Evolutionary conservation across 2,888 invertebrate genomes (phyloP).

Genomic region (Andrena bicolor): DNA sequence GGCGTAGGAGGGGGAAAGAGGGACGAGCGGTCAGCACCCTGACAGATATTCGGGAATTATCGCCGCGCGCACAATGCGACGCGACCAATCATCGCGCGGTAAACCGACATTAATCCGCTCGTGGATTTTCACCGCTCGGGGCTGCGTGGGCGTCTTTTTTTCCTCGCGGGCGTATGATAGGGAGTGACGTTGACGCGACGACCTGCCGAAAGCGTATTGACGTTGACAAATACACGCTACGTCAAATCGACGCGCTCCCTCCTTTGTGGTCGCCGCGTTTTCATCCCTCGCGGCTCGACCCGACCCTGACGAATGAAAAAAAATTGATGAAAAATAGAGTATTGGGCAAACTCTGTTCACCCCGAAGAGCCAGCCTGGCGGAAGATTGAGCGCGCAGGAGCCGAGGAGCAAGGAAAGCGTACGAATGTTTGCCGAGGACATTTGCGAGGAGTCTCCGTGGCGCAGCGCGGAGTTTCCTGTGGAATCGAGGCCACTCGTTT

Average conservation of each 20-base stretch:
- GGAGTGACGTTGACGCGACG: slow-evolving; percentile 77
- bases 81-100: slow-evolving; percentile 72
- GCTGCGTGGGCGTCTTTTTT: slow-evolving; percentile 42
- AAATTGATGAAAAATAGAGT: not conserved
- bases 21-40: slow-evolving; percentile 34
- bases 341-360: not conserved
- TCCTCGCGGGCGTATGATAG: slow-evolving; percentile 64
- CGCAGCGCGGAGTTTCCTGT: not conserved
- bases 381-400: not conserved
- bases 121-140: slow-evolving; percentile 68
- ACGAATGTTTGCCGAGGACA: not conserved
- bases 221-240: slow-evolving; percentile 72
- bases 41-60: slow-evolving; percentile 62
- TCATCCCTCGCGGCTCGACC: slow-evolving; percentile 5
- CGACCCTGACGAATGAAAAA: not conserved
- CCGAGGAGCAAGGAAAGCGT: too few species aligned
- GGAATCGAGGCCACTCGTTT: slow-evolving; percentile 10
- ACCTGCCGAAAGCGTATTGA: slow-evolving; percentile 70
- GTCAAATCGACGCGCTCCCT: slow-evolving; percentile 45
- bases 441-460: not conserved
- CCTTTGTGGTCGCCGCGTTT: slow-evolving; percentile 7
- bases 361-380: not conserved
- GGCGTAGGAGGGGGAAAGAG: too few species aligned
- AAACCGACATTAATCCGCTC: slow-evolving; percentile 77
- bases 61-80: slow-evolving; percentile 57